These are phyloP conservation scores for Hippocampus barbouri DNA, from an alignment of 2,113 vertebrate species.

Conservation along the genomic window DNA sequence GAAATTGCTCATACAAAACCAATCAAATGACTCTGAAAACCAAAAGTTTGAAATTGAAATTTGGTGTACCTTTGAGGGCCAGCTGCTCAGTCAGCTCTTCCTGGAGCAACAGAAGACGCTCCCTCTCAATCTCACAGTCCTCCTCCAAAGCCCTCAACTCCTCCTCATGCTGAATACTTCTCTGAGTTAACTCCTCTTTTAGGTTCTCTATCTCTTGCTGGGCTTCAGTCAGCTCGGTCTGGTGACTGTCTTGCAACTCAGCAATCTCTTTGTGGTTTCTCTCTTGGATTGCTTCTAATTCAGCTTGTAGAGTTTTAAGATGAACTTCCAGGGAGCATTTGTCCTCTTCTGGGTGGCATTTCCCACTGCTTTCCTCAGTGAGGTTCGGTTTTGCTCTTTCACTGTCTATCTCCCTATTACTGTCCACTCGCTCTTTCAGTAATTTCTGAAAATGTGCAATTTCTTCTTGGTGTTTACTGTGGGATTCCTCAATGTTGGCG, in stretches of 20 bases:
- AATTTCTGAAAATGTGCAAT: slow-evolving; percentile 71
- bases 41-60: not conserved
- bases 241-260: slow-evolving; percentile 73
- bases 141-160: slow-evolving; percentile 78
- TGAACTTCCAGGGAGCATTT: slow-evolving; percentile 70
- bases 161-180: slow-evolving; percentile 74
- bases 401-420: slow-evolving; percentile 53
- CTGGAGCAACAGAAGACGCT: slow-evolving; percentile 72
- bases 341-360: slow-evolving; percentile 67
- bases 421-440: slow-evolving; percentile 70
- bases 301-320: slow-evolving; percentile 70
- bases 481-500: slow-evolving; percentile 63
- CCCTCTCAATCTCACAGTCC: slow-evolving; percentile 77
- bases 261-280: slow-evolving; percentile 67
- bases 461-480: slow-evolving; percentile 74
- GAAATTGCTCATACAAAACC: not conserved
- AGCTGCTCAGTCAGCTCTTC: slow-evolving; percentile 72
- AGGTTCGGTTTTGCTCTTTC: slow-evolving; percentile 68
- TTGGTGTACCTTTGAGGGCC: slow-evolving; percentile 69
- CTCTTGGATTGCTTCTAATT: slow-evolving; percentile 68
- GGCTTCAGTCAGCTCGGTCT: slow-evolving; percentile 71
- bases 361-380: slow-evolving; percentile 35
- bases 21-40: not conserved
- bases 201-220: slow-evolving; percentile 77
- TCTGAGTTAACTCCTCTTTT: slow-evolving; percentile 74